Evolutionary conservation across 2,888 invertebrate genomes (phyloP).

Genomic region (Andrena fulva): DNA sequence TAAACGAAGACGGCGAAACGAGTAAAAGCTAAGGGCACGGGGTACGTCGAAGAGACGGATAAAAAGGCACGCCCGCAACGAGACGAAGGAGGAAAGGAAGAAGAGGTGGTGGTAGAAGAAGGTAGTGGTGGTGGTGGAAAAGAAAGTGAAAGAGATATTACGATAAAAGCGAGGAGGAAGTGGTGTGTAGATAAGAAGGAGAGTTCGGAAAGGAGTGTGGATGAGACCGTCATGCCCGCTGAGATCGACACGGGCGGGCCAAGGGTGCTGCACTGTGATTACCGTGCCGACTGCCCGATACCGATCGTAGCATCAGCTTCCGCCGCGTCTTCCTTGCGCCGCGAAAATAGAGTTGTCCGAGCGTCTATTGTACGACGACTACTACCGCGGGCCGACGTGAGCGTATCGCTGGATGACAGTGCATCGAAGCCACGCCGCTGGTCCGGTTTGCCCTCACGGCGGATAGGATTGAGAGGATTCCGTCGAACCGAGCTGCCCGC

Average conservation of each 20-base stretch:
- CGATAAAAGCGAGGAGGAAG: conserved; percentile 35
- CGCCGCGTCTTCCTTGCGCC: conserved; percentile 38
- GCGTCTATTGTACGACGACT: conserved; percentile 17
- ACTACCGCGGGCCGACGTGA: conserved; percentile 25
- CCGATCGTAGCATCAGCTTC: conserved; percentile 59
- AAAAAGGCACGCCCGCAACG: not conserved
- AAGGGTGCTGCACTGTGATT: conserved; percentile 81
- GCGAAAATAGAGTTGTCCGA: conserved; percentile 33
- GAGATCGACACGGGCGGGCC: conserved; percentile 82
- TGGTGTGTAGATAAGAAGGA: conserved; percentile 55
- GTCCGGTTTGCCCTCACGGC: conserved; percentile 16
- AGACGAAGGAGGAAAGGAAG: not conserved
- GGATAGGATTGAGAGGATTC: conserved; percentile 17
- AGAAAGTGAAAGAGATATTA: conserved; percentile 27
- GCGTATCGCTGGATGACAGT: conserved; percentile 13
- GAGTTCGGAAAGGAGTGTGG: conserved; percentile 70
- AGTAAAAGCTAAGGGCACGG: too few species aligned
- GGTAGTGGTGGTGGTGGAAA: not conserved
- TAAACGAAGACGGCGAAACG: not conserved
- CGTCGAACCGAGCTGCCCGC: conserved; percentile 19
- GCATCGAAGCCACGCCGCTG: conserved; percentile 21
- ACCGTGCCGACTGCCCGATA: conserved; percentile 78
- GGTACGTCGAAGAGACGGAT: not conserved
- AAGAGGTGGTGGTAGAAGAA: not conserved
- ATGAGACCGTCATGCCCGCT: conserved; percentile 83